Base-by-base conservation (phyloP, 2,797 vertebrate genomes). In the Enteromius afrohamiltoni region DNA sequence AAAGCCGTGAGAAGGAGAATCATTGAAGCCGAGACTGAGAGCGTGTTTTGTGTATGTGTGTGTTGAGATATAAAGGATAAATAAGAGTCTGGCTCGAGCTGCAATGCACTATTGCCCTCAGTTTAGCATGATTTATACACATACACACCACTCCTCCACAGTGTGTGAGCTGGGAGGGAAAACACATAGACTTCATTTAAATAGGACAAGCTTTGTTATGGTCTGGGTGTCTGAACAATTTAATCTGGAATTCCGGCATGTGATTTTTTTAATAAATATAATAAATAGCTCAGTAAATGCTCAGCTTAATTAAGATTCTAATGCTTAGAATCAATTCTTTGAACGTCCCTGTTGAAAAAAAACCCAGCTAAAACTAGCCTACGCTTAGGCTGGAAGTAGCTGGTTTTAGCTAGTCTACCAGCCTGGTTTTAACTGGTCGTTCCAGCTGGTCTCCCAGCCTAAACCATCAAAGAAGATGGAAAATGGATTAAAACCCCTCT, bases 1-100 rank as follows among this genome's bases (percentile, higher is more conserved):
- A 60, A 79, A 74, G 70, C 40, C 14, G 67, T 80, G 60, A 79
- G 75, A 83, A 70, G 75, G 79, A 86, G 58, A 65, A 21, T 73
- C 73, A 77, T 80, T 83, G 64, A 70, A 69, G 49, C 71, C 23
- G 29, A 60, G 53, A 21, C 51, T 64, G 70, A 74, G 29, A 29
- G 29, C 64, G 55, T 60, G 49, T 70, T 68, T 77, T 73, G 68
- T 81, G 68, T 62, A 34, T 51, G 77, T 82, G 74, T 21, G 73
- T 83, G 49, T 69, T 67, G 23, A 55, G 34, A 76, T 83, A 47
- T 58, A 69, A 77, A 67, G 49, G 17, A 83, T 70, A 31, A 62
- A 78, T 58, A 47, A 31, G 45, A 79, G 26, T 77, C 47, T 34
- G 64, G 64, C 53, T 79, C 13, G 26, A 73, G 55, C 47, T 62